Percentiles rank a stretch among this genome's conserved stretches.
Conservation (phyloP, 2,113 vertebrate species). For the Taxidea taxus region DNA sequence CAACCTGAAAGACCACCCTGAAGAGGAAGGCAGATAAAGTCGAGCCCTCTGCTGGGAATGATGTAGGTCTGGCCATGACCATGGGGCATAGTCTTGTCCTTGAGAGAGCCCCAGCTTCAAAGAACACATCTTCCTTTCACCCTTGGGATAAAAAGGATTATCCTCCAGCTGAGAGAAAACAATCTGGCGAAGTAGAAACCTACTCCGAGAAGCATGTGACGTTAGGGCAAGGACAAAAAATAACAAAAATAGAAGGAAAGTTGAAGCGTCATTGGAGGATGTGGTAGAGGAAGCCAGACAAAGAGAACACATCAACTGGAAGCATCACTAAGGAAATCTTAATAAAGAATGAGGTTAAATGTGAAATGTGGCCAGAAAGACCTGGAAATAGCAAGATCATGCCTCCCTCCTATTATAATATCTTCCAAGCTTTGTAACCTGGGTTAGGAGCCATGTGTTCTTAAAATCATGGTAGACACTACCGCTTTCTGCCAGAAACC, state of each 20-base stretch:
- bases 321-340: not conserved
- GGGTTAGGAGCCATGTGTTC: not conserved
- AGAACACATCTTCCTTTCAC: not conserved
- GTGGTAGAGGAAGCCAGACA: not conserved
- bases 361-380: not conserved
- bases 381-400: not conserved
- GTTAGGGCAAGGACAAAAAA: not conserved
- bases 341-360: not conserved
- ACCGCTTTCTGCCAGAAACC: not conserved
- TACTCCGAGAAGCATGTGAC: not conserved
- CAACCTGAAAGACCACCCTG: accelerated
- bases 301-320: not conserved
- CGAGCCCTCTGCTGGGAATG: not conserved
- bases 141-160: not conserved
- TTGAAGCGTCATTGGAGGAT: not conserved
- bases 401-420: not conserved
- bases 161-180: not conserved
- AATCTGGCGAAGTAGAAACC: not conserved
- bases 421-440: slow-evolving; percentile 9
- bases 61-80: not conserved
- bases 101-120: not conserved
- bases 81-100: not conserved
- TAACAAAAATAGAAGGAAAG: not conserved
- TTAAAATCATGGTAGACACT: not conserved
- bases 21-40: not conserved